phyloP scores from a whole-genome alignment of 2,113 vertebrate species.

The Aphelocoma coerulescens region DNA sequence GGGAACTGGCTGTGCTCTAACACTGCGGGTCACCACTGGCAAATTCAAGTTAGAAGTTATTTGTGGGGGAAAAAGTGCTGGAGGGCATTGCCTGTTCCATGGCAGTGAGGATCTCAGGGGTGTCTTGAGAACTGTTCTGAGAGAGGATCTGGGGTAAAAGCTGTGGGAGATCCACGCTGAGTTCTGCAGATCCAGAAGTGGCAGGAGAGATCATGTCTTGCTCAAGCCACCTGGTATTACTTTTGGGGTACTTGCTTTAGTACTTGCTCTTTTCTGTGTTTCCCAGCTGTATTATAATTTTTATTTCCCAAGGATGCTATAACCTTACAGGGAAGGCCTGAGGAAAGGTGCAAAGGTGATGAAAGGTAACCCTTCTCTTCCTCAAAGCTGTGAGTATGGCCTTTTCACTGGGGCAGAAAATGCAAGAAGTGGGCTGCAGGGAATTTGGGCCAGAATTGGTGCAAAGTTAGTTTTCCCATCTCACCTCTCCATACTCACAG shows the following conservation, averaged over 20 bases:
- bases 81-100: not conserved
- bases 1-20: not conserved
- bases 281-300: not conserved
- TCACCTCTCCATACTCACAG: not conserved
- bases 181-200: not conserved
- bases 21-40: not conserved
- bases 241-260: not conserved
- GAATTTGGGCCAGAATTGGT: not conserved
- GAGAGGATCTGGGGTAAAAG: not conserved
- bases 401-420: not conserved
- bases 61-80: not conserved
- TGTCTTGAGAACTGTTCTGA: not conserved
- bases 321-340: not conserved
- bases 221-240: not conserved
- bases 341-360: not conserved
- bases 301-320: not conserved
- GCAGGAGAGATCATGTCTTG: not conserved
- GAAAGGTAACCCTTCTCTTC: not conserved
- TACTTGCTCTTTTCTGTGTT: not conserved
- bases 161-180: not conserved
- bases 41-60: not conserved
- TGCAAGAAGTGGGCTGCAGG: not conserved
- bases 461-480: not conserved
- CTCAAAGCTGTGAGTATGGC: rapidly evolving
- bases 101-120: not conserved